Conservation (phyloP, 2,888 invertebrate genomes). For the Folsomia manolachei region DNA sequence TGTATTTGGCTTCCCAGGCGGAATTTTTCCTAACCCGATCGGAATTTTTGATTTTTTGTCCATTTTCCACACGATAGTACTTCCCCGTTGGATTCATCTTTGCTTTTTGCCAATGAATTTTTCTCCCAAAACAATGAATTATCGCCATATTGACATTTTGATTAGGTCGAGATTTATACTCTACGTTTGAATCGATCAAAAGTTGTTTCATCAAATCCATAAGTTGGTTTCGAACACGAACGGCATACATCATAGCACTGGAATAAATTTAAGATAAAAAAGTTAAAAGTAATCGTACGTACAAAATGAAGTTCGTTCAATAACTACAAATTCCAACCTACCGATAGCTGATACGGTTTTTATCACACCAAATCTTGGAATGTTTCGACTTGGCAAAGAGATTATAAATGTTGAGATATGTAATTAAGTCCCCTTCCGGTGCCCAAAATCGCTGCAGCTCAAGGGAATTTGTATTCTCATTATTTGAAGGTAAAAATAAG, state of each 20-base stretch:
- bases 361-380: conserved; percentile 52
- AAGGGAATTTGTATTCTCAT: neutral
- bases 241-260: conserved; percentile 76
- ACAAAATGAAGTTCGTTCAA: neutral
- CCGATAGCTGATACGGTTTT: conserved; percentile 38
- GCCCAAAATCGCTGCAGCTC: conserved; percentile 70
- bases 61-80: conserved; percentile 30
- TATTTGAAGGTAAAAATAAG: neutral
- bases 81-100: conserved; percentile 28
- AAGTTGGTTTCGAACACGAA: conserved; percentile 76
- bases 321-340: conserved; percentile 18
- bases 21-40: neutral
- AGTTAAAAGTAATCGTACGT: neutral
- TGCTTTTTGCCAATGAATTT: conserved; percentile 82
- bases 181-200: conserved; percentile 26
- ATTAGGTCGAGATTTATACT: neutral
- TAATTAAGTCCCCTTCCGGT: conserved; percentile 86
- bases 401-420: conserved; percentile 81
- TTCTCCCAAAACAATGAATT: conserved; percentile 75
- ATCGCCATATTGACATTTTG: conserved; percentile 54
- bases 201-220: conserved; percentile 51
- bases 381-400: conserved; percentile 70
- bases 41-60: neutral
- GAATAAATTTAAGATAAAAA: conserved; percentile 51
- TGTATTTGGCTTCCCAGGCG: neutral